Percentiles rank a stretch among this genome's conserved stretches.
Evolutionary conservation across 2,888 invertebrate genomes (phyloP).

Genomic region (Hirtodrosophila histrioides): DNA sequence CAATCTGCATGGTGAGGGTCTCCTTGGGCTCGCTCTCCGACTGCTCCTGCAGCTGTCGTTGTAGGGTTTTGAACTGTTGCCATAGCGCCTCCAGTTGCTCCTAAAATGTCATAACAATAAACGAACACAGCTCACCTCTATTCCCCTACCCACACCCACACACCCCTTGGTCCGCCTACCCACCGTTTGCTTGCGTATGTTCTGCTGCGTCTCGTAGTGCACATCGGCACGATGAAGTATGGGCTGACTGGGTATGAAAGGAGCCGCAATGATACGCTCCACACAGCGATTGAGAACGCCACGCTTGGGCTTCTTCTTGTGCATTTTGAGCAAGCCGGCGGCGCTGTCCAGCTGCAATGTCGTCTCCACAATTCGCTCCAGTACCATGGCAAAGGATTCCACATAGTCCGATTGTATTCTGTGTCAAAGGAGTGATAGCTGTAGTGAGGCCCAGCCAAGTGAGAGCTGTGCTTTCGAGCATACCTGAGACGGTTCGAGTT

Average conservation of each 20-base stretch:
- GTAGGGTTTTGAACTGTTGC: conserved; percentile 83
- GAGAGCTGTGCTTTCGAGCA: neutral
- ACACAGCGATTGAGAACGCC: conserved; percentile 63
- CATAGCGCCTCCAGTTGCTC: conserved; percentile 81
- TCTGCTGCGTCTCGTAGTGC: conserved; percentile 82
- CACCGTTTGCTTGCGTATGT: conserved; percentile 82
- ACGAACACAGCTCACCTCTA: too few species aligned
- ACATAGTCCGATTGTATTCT: conserved; percentile 83
- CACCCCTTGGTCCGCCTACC: neutral
- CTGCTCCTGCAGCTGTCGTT: conserved; percentile 82
- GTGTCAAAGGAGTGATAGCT: neutral
- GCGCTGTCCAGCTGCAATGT: conserved; percentile 51
- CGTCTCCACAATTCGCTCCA: conserved; percentile 79
- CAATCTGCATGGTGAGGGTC: conserved; percentile 83
- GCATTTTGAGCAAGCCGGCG: conserved; percentile 43
- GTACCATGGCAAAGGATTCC: conserved; percentile 81
- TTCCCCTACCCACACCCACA: too few species aligned
- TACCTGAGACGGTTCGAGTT: conserved; percentile 83
- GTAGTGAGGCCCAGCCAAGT: neutral
- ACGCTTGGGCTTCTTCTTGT: conserved; percentile 64
- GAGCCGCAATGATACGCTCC: conserved; percentile 71
- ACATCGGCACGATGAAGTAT: conserved; percentile 81
- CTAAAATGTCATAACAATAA: conserved; percentile 54
- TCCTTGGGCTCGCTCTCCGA: conserved; percentile 82
- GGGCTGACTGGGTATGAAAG: conserved; percentile 78